These are phyloP conservation scores for Notoglanidium macrostoma DNA, from an alignment of 2,797 vertebrate genomes.

Conservation along the genomic window DNA sequence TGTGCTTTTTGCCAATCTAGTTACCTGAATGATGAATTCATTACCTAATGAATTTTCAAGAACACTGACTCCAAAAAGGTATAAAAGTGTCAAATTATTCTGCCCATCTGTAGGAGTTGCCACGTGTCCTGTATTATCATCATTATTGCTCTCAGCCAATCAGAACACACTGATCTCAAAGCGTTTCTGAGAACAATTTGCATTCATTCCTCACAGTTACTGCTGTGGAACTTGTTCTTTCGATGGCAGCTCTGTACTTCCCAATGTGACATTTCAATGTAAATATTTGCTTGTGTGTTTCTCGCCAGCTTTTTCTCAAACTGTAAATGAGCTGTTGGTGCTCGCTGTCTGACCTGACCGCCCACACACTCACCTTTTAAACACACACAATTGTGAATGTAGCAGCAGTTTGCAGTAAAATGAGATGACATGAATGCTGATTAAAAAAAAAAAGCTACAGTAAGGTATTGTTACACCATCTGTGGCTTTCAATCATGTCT, in stretches of 20 bases:
- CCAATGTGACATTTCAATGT: neutral
- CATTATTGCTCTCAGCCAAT: neutral
- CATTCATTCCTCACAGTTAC: neutral
- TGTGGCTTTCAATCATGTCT: neutral
- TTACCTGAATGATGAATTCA: too few species aligned
- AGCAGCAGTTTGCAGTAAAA: neutral
- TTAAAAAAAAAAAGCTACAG: neutral
- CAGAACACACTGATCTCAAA: neutral
- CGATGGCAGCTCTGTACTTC: neutral
- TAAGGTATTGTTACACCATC: neutral
- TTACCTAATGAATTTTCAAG: neutral
- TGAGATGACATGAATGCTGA: neutral
- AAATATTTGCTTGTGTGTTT: slow-evolving; percentile 15
- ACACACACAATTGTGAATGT: neutral
- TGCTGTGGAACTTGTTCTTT: neutral
- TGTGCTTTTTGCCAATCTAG: too few species aligned
- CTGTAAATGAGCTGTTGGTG: neutral
- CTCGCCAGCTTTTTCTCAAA: neutral
- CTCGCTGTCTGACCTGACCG: neutral
- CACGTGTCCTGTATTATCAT: neutral
- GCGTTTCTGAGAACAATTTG: neutral
- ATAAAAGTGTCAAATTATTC: neutral
- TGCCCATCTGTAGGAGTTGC: neutral
- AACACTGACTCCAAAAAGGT: neutral
- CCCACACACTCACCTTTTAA: slow-evolving; percentile 16